phyloP scores from a whole-genome alignment of 1,140 invertebrate genomes.

The Anastrepha ludens region DNA sequence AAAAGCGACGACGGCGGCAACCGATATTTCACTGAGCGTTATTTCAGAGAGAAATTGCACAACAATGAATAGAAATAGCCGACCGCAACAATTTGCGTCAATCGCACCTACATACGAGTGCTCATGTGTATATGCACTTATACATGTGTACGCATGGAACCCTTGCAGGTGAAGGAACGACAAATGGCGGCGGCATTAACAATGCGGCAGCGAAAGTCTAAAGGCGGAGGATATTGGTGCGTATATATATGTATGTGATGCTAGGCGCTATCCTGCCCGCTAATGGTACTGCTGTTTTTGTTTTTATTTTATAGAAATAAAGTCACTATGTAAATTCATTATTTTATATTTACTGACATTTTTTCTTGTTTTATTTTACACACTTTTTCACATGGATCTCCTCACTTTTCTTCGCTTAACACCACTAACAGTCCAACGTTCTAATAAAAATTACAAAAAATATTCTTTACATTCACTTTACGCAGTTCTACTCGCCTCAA shows the following conservation, averaged over 20 bases:
- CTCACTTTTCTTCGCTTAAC: background rate
- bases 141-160: background rate
- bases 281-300: no score
- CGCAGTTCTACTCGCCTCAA: slow-evolving; percentile 23
- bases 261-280: no score
- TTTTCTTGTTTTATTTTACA: background rate
- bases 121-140: background rate
- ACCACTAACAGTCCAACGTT: background rate
- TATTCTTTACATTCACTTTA: background rate
- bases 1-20: background rate
- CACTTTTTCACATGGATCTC: background rate
- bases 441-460: background rate
- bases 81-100: slow-evolving; percentile 28
- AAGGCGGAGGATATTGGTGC: background rate
- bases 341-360: background rate
- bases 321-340: background rate
- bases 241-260: background rate
- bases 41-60: background rate
- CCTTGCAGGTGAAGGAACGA: slow-evolving; percentile 35
- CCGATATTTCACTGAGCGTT: background rate
- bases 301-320: background rate
- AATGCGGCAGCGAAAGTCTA: background rate
- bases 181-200: background rate
- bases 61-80: background rate
- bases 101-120: slow-evolving; percentile 7